Percentiles rank a stretch among this genome's conserved stretches.
phyloP scores from a whole-genome alignment of 1,140 invertebrate species.

The Telenomus remus region DNA sequence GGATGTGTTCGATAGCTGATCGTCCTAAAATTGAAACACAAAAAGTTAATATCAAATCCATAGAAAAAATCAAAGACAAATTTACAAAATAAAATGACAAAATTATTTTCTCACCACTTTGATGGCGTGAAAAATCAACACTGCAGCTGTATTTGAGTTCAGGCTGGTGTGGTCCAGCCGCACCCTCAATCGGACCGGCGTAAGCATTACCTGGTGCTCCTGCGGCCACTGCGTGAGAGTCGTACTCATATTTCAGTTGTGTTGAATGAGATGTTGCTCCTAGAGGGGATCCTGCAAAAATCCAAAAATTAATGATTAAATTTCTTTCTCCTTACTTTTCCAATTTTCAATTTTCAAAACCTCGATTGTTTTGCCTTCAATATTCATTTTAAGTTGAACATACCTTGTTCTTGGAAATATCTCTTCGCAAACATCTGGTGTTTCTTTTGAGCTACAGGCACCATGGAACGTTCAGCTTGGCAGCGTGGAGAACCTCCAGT shows the following conservation, averaged over 20 bases:
- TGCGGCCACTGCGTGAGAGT: slow-evolving; percentile 74
- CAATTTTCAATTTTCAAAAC: too few species aligned
- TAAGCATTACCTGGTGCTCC: slow-evolving; percentile 75
- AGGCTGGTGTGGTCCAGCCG: slow-evolving; percentile 77
- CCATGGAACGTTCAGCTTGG: slow-evolving; percentile 71
- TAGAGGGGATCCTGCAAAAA: slow-evolving; percentile 46
- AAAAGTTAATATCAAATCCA: slow-evolving; percentile 4
- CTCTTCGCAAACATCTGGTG: slow-evolving; percentile 93
- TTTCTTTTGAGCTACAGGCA: slow-evolving; percentile 91
- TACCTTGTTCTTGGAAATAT: slow-evolving; percentile 82
- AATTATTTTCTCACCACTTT: slow-evolving; percentile 65
- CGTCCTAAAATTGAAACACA: slow-evolving; percentile 65
- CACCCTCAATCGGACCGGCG: slow-evolving; percentile 73
- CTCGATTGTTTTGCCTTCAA: too few species aligned
- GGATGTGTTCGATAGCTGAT: slow-evolving; percentile 79
- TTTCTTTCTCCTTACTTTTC: neutral
- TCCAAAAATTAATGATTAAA: slow-evolving; percentile 1
- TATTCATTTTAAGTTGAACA: too few species aligned
- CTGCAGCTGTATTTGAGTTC: slow-evolving; percentile 85
- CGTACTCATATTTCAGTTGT: slow-evolving; percentile 80
- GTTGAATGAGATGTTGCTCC: slow-evolving; percentile 72
- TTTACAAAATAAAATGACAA: slow-evolving; percentile 22
- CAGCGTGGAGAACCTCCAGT: slow-evolving; percentile 65
- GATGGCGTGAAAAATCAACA: slow-evolving; percentile 81
- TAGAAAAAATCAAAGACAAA: neutral